A percentile compares a stretch with the other conserved stretches of the same genome.
These are phyloP conservation scores for Karalla daura DNA, from an alignment of 2,797 vertebrate species.

Conservation along the genomic window DNA sequence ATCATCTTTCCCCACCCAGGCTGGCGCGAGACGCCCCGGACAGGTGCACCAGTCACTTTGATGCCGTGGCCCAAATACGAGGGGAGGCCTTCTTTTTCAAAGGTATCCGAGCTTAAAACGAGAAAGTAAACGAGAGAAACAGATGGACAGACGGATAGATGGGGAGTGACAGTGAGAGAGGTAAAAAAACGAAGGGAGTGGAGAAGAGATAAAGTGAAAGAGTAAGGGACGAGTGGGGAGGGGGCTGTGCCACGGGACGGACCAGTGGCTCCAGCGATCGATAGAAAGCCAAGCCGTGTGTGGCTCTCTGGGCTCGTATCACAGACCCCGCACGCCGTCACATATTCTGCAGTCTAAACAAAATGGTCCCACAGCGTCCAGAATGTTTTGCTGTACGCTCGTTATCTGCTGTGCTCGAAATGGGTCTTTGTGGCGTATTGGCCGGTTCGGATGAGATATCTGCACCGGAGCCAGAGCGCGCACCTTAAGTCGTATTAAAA, in stretches of 20 bases:
- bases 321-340: slow-evolving; percentile 20
- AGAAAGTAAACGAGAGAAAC: slow-evolving; percentile 15
- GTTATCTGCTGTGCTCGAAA: slow-evolving; percentile 20
- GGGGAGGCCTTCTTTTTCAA: slow-evolving; percentile 96
- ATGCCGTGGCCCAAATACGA: slow-evolving; percentile 97
- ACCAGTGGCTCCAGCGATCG: slow-evolving; percentile 34
- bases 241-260: neutral
- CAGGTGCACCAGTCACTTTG: slow-evolving; percentile 87
- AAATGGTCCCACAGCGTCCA: slow-evolving; percentile 13
- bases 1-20: slow-evolving; percentile 65
- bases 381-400: slow-evolving; percentile 6
- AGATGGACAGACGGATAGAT: neutral
- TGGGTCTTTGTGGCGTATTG: slow-evolving; percentile 33
- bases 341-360: slow-evolving; percentile 34
- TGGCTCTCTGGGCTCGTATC: slow-evolving; percentile 41
- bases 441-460: neutral
- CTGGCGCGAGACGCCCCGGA: slow-evolving; percentile 87
- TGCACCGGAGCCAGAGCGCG: neutral
- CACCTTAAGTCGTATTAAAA: neutral
- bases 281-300: slow-evolving; percentile 52
- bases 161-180: slow-evolving; percentile 5
- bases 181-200: slow-evolving; percentile 17
- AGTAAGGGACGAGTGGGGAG: neutral
- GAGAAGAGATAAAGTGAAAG: slow-evolving; percentile 34
- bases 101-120: slow-evolving; percentile 51